Conservation (phyloP, 2,797 vertebrate species). For the Lycodopsis pacificus region DNA sequence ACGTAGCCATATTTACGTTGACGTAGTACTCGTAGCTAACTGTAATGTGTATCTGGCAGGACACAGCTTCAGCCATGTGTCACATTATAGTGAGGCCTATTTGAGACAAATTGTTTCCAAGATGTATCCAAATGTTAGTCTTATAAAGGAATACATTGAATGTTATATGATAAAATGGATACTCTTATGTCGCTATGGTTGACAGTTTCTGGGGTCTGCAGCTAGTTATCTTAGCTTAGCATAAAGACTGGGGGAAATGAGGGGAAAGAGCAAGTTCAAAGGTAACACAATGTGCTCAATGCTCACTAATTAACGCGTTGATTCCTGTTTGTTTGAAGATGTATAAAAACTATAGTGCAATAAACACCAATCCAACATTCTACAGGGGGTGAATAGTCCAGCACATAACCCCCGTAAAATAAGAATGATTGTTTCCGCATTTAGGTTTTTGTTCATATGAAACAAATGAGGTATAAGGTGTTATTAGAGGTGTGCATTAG, state of each 20-base stretch:
- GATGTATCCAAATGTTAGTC: constrained; percentile 1
- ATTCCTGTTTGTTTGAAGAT: neutral
- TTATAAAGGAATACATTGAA: neutral
- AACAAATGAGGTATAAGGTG: neutral
- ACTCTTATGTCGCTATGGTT: neutral
- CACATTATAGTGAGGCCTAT: constrained; percentile 14
- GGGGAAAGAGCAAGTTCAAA: neutral
- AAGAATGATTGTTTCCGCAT: neutral
- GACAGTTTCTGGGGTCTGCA: neutral
- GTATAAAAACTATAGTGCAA: neutral
- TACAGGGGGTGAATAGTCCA: neutral
- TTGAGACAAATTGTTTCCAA: constrained; percentile 15
- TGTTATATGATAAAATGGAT: neutral
- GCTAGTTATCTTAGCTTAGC: neutral
- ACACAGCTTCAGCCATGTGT: neutral
- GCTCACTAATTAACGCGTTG: neutral
- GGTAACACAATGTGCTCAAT: neutral
- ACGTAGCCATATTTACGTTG: constrained; percentile 17
- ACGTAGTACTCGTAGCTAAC: neutral
- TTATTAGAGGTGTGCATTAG: too few species aligned
- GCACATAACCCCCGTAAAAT: neutral
- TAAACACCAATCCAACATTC: neutral
- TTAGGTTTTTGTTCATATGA: neutral
- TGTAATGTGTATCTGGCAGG: neutral
- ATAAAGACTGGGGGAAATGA: neutral